Conservation (phyloP, 2,797 vertebrate genomes). For the Pangasius macronema region DNA sequence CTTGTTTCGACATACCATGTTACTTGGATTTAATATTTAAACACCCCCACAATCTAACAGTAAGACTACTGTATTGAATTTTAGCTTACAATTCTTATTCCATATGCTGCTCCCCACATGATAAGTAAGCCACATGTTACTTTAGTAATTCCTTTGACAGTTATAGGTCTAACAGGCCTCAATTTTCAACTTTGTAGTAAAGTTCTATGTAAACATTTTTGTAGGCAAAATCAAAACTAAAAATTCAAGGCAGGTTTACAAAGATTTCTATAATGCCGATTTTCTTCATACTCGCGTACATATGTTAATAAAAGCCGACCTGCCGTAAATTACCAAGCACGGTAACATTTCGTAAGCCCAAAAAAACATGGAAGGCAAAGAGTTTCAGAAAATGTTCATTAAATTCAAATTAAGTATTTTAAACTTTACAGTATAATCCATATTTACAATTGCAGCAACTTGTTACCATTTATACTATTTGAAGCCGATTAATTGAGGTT, state of each 20-base stretch:
- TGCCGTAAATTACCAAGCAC: not conserved
- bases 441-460: not conserved
- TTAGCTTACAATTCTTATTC: not conserved
- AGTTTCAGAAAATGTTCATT: not conserved
- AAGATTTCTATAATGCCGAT: not conserved
- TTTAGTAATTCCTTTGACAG: not conserved
- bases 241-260: not conserved
- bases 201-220: not conserved
- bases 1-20: not conserved
- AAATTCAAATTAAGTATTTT: too few relatives aligned
- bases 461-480: too few relatives aligned
- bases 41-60: not conserved
- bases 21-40: not conserved
- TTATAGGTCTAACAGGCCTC: not conserved
- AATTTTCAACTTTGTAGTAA: not conserved
- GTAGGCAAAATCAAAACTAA: not conserved
- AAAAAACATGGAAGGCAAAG: not conserved
- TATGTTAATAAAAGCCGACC: not conserved
- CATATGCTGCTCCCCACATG: not conserved
- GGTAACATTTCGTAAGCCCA: not conserved
- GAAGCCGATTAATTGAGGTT: not conserved
- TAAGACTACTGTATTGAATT: not conserved
- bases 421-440: too few relatives aligned
- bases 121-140: not conserved
- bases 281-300: not conserved